Percentiles rank a stretch among this genome's conserved stretches.
These are phyloP conservation scores for Chironomus tepperi DNA, from an alignment of 1,140 invertebrate species.

Conservation along the genomic window DNA sequence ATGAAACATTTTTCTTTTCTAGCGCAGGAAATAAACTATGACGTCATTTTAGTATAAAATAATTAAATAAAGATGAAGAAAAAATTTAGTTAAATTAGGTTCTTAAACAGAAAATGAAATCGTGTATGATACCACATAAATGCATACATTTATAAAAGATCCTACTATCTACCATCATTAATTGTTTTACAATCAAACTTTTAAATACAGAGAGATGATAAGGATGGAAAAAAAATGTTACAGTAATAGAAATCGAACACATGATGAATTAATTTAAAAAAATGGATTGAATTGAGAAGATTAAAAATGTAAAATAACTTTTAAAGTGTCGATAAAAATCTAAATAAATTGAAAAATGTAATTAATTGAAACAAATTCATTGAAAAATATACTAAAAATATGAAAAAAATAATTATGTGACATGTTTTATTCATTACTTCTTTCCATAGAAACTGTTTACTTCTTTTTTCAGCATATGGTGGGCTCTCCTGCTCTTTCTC, in stretches of 20 bases:
- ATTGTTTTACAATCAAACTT: conserved; percentile 21
- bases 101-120: background rate
- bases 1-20: conserved; percentile 17
- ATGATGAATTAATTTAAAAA: conserved; percentile 5
- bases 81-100: conserved; percentile 17
- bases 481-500: no score
- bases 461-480: no score
- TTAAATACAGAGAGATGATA: background rate
- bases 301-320: conserved; percentile 9
- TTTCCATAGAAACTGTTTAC: no score
- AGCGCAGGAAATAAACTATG: conserved; percentile 19
- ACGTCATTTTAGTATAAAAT: conserved; percentile 21
- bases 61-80: background rate
- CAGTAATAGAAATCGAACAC: background rate
- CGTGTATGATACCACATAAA: background rate
- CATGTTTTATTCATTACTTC: background rate
- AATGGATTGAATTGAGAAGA: background rate
- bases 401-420: background rate
- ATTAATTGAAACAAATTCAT: conserved; percentile 24
- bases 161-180: background rate
- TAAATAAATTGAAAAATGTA: conserved; percentile 23
- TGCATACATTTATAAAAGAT: background rate
- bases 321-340: conserved; percentile 22
- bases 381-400: conserved; percentile 25
- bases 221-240: background rate